Percentiles rank a stretch among this genome's conserved stretches.
These are phyloP conservation scores for Apodemia hepburni DNA, from an alignment of 2,888 invertebrate genomes.

Conservation along the genomic window DNA sequence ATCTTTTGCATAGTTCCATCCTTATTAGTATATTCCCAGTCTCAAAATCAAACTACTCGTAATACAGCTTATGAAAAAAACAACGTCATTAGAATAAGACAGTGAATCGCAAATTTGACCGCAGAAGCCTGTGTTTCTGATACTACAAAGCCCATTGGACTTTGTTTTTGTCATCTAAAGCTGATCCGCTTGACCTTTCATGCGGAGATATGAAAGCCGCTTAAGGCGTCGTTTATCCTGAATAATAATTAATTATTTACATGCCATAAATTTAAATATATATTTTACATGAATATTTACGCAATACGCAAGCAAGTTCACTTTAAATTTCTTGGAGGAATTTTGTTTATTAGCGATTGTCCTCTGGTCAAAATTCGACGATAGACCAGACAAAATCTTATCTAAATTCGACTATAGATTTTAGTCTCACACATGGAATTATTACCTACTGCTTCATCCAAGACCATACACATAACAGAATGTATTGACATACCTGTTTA, in stretches of 20 bases:
- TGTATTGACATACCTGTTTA: no score
- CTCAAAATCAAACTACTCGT: no score
- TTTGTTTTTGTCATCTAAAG: slow-evolving; percentile 6
- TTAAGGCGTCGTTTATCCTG: slow-evolving; percentile 1
- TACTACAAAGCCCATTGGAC: slow-evolving; percentile 3
- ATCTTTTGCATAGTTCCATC: no score
- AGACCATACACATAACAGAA: no score
- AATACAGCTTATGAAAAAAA: neutral
- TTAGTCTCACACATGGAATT: no score
- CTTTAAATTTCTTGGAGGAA: neutral
- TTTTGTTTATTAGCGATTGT: no score
- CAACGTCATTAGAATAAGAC: neutral
- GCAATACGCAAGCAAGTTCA: neutral
- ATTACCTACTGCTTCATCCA: no score
- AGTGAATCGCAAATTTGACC: neutral
- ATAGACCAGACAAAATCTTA: no score
- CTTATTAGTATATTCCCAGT: no score
- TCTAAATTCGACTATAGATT: no score
- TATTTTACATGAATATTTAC: neutral
- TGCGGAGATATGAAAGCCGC: neutral
- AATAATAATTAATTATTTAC: slow-evolving; percentile 9
- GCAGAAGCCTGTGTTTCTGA: neutral
- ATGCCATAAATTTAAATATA: neutral
- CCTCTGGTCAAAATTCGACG: no score
- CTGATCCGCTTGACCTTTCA: slow-evolving; percentile 6